Evolutionary conservation across 2,888 invertebrate genomes (phyloP).

Genomic region (Nineta flava): DNA sequence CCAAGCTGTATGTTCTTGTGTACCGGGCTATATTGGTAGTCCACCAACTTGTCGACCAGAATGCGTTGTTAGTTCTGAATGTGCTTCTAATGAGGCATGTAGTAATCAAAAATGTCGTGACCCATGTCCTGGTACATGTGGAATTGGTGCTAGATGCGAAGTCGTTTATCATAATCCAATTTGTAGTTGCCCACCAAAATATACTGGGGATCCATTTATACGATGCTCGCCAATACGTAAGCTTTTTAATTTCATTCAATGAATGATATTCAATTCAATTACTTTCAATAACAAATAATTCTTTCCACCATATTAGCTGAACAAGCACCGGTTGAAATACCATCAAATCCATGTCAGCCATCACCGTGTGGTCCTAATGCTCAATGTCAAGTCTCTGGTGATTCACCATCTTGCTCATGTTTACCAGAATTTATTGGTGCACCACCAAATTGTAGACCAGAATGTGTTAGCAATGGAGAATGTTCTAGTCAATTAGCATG

Average conservation of each 20-base stretch:
- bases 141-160: conserved; percentile 43
- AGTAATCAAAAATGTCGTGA: conserved; percentile 49
- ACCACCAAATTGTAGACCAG: conserved; percentile 57
- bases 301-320: conserved; percentile 4
- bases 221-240: conserved; percentile 15
- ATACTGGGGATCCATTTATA: conserved; percentile 32
- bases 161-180: conserved; percentile 29
- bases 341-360: conserved; percentile 44
- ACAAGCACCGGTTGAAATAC: conserved; percentile 9
- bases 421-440: conserved; percentile 41
- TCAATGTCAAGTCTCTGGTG: conserved; percentile 33
- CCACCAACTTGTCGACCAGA: conserved; percentile 37
- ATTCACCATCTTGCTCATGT: conserved; percentile 44
- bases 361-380: conserved; percentile 57
- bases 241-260: neutral
- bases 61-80: conserved; percentile 52
- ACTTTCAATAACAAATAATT: neutral
- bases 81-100: conserved; percentile 47
- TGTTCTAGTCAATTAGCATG: conserved; percentile 55
- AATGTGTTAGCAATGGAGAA: conserved; percentile 56
- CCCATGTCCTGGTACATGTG: conserved; percentile 54
- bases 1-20: conserved; percentile 18
- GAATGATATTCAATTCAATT: neutral
- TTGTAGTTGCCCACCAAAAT: conserved; percentile 31
- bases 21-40: conserved; percentile 20